Conservation (phyloP, 2,888 invertebrate species). For the Calephelis perditalis region DNA sequence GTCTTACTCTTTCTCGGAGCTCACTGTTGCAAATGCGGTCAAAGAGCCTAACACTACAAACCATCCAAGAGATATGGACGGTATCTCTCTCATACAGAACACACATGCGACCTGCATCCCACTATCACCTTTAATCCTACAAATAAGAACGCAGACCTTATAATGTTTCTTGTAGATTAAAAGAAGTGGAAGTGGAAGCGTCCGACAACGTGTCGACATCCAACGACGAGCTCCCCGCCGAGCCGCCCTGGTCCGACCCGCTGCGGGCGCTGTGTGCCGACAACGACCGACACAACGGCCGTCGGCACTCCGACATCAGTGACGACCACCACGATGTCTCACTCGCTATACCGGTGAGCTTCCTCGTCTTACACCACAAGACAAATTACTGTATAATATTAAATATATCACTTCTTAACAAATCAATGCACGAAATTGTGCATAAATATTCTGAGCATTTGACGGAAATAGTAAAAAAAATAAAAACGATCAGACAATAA, state of each 20-base stretch:
- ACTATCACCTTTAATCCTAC: too few species aligned
- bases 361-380: too few species aligned
- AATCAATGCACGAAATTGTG: background rate
- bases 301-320: conserved; percentile 25
- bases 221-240: conserved; percentile 63
- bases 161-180: conserved; percentile 41
- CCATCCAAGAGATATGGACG: too few species aligned
- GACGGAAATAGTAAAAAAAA: too few species aligned
- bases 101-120: too few species aligned
- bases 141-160: too few species aligned
- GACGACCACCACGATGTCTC: conserved; percentile 28
- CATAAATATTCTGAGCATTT: background rate
- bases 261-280: conserved; percentile 34
- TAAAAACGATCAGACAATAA: background rate
- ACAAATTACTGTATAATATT: too few species aligned
- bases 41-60: too few species aligned
- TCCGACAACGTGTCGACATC: conserved; percentile 74
- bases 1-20: too few species aligned
- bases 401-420: background rate
- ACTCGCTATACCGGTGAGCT: conserved; percentile 34
- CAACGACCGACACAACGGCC: conserved; percentile 22
- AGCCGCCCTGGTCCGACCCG: conserved; percentile 52
- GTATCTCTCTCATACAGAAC: too few species aligned
- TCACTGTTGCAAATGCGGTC: too few species aligned
- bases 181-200: conserved; percentile 64